phyloP scores from a whole-genome alignment of 2,797 vertebrate genomes.

The Orestias chungarensis region DNA sequence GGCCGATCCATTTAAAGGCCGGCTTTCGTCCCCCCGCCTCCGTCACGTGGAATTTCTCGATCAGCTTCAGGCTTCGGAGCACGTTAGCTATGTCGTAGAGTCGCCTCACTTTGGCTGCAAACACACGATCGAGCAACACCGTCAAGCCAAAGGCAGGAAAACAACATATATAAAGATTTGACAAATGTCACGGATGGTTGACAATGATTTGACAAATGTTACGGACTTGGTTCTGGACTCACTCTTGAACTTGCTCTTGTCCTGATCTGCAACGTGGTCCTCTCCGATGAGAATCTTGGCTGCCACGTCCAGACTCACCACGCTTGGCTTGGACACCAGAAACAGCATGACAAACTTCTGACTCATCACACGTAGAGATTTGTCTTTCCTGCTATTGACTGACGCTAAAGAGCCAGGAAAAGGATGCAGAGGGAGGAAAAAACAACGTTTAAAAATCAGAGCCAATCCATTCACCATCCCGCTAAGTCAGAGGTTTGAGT shows the following conservation, averaged over 20 bases:
- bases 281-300: constrained; percentile 97
- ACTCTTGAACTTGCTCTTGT: constrained; percentile 99
- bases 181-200: no score
- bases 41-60: constrained; percentile 94
- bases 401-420: constrained; percentile 76
- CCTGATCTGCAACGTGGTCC: constrained; percentile 88
- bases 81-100: constrained; percentile 98
- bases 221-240: constrained; percentile 81
- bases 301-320: constrained; percentile 94
- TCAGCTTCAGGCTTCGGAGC: constrained; percentile 93
- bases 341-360: constrained; percentile 99
- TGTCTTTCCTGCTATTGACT: constrained; percentile 94
- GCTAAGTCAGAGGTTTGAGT: background rate
- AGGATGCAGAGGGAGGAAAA: no score
- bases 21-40: constrained; percentile 92
- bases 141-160: background rate
- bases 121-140: constrained; percentile 21
- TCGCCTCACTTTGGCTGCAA: constrained; percentile 93
- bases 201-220: no score
- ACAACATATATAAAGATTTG: no score
- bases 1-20: constrained; percentile 94
- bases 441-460: background rate
- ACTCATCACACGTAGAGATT: constrained; percentile 96
- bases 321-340: constrained; percentile 88
- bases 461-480: background rate